Conservation (phyloP, 2,888 invertebrate species). For the Darwinula stevensoni region DNA sequence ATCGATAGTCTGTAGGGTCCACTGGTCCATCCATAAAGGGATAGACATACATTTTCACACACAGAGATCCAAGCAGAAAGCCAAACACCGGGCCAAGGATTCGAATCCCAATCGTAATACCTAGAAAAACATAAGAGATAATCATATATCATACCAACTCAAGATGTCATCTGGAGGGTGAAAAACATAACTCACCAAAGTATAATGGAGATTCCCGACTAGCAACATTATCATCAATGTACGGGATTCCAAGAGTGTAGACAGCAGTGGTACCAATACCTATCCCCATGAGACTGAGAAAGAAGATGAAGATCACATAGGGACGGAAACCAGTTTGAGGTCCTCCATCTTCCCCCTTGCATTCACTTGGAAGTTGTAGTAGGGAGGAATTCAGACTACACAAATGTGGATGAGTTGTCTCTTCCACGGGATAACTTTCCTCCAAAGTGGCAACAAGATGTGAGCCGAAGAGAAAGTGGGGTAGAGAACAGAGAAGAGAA, state of each 20-base stretch:
- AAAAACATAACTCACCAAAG: slow-evolving; percentile 40
- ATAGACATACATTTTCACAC: slow-evolving; percentile 60
- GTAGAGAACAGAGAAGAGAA: slow-evolving; percentile 54
- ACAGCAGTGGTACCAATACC: slow-evolving; percentile 79
- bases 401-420: not conserved
- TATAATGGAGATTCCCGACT: slow-evolving; percentile 70
- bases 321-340: not conserved
- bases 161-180: too few species aligned
- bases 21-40: slow-evolving; percentile 34
- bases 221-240: slow-evolving; percentile 76
- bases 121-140: slow-evolving; percentile 21
- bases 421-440: not conserved
- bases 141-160: not conserved
- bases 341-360: not conserved
- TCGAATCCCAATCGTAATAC: slow-evolving; percentile 66
- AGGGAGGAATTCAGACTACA: not conserved
- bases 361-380: not conserved
- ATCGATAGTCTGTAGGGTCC: slow-evolving; percentile 46
- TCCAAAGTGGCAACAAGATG: slow-evolving; percentile 17
- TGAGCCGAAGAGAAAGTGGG: slow-evolving; percentile 53
- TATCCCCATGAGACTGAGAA: slow-evolving; percentile 54
- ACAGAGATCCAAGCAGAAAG: slow-evolving; percentile 60
- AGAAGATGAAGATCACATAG: slow-evolving; percentile 58
- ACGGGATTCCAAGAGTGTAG: slow-evolving; percentile 68
- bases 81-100: slow-evolving; percentile 71